A percentile compares a stretch with the other conserved stretches of the same genome.
Evolutionary conservation across 2,113 vertebrate species (phyloP).

Genomic region (Lycocorax pyrrhopterus): DNA sequence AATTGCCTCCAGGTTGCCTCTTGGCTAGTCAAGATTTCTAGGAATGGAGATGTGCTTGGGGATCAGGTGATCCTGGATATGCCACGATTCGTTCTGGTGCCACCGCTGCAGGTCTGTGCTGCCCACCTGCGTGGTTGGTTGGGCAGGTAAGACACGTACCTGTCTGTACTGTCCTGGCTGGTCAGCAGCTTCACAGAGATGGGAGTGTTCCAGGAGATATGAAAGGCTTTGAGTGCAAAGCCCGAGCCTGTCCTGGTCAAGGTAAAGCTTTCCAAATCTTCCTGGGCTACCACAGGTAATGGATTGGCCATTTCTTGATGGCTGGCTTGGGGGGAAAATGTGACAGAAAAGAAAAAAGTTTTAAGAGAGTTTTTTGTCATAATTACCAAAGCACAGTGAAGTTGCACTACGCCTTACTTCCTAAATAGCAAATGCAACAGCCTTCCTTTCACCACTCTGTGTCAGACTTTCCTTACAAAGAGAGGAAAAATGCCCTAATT

Average conservation of each 20-base stretch:
- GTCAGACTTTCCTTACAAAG: neutral
- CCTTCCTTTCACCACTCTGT: neutral
- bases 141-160: neutral
- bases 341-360: neutral
- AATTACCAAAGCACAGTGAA: neutral
- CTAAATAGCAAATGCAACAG: neutral
- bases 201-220: neutral
- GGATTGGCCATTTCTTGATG: conserved; percentile 36
- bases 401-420: neutral
- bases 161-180: neutral
- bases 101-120: neutral
- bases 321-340: neutral
- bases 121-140: accelerated
- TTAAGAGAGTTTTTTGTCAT: neutral
- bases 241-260: conserved; percentile 7
- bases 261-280: conserved; percentile 46
- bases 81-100: neutral
- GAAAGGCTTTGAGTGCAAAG: conserved; percentile 57
- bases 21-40: neutral
- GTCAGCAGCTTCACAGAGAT: conserved; percentile 52
- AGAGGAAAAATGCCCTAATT: neutral
- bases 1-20: neutral
- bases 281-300: conserved; percentile 26
- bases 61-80: neutral
- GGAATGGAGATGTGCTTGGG: neutral